Conservation (phyloP, 2,797 vertebrate genomes). For the Melopsittacus undulatus region DNA sequence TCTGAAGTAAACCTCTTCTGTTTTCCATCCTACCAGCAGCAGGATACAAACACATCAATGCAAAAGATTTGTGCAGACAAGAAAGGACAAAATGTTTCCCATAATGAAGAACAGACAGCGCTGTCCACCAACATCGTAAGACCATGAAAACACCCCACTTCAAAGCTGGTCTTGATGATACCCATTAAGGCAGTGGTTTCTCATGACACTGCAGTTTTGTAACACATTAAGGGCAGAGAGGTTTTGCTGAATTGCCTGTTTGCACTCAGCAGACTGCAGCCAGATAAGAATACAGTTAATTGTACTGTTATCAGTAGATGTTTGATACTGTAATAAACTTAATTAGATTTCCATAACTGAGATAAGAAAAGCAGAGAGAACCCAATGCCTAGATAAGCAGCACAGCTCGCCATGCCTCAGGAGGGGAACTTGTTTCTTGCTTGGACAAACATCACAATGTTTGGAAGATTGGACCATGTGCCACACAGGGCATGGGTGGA, state of each 20-base stretch:
- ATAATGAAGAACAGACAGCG: neutral
- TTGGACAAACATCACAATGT: neutral
- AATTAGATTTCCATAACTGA: constrained; percentile 46
- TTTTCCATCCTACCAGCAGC: neutral
- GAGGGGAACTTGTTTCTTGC: neutral
- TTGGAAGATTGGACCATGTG: neutral
- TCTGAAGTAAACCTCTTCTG: neutral
- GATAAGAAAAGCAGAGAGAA: constrained; percentile 42
- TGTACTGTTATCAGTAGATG: constrained; percentile 27
- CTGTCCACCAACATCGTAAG: neutral
- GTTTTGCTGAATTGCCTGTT: neutral
- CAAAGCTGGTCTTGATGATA: neutral
- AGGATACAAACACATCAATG: neutral
- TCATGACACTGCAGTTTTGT: constrained; percentile 40
- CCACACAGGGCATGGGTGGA: neutral
- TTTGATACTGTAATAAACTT: constrained; percentile 58
- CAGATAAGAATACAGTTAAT: constrained; percentile 3
- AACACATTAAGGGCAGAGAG: neutral
- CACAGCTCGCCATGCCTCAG: neutral
- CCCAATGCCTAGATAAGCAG: neutral
- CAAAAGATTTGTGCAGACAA: neutral
- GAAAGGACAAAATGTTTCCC: neutral
- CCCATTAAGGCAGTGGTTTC: neutral
- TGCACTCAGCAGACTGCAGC: neutral
- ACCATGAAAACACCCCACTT: neutral